Conservation (phyloP, 2,113 vertebrate species). For the Dicaeum eximium region DNA sequence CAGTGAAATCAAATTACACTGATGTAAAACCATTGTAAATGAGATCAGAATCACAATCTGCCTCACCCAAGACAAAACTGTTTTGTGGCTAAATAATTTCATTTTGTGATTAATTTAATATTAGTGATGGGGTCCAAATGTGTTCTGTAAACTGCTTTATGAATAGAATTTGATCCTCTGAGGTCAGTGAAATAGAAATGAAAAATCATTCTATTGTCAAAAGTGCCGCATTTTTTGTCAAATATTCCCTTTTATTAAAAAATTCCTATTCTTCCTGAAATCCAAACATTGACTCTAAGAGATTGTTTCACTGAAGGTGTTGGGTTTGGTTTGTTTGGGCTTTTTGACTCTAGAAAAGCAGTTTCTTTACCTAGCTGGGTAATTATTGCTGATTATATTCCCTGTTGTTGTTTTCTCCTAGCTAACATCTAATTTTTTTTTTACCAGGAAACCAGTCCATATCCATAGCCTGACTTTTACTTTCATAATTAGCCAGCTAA, state of each 20-base stretch:
- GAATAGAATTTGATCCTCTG: conserved; percentile 25
- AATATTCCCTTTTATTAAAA: not conserved
- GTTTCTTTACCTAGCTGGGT: not conserved
- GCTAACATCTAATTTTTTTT: not conserved
- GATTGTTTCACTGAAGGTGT: not conserved
- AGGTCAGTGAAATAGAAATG: not conserved
- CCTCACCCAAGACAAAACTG: conserved; percentile 45
- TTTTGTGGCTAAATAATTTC: conserved; percentile 41
- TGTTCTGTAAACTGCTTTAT: conserved; percentile 11
- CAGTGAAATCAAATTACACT: conserved; percentile 47
- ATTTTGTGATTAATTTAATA: conserved; percentile 56
- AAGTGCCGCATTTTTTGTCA: not conserved
- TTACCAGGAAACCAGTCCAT: not conserved
- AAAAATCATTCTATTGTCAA: not conserved
- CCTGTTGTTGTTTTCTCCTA: not conserved
- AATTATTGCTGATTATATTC: not conserved
- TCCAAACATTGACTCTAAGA: not conserved
- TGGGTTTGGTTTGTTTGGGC: fast-evolving
- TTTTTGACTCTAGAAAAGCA: not conserved
- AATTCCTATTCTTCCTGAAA: not conserved
- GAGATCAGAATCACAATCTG: conserved; percentile 43
- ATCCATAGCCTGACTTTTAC: not conserved
- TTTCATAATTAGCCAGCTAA: not conserved
- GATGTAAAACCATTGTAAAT: conserved; percentile 55
- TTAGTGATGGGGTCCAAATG: conserved; percentile 1